Evolutionary conservation across 2,888 invertebrate species (phyloP).

Genomic region (Cartodere bifasciata): DNA sequence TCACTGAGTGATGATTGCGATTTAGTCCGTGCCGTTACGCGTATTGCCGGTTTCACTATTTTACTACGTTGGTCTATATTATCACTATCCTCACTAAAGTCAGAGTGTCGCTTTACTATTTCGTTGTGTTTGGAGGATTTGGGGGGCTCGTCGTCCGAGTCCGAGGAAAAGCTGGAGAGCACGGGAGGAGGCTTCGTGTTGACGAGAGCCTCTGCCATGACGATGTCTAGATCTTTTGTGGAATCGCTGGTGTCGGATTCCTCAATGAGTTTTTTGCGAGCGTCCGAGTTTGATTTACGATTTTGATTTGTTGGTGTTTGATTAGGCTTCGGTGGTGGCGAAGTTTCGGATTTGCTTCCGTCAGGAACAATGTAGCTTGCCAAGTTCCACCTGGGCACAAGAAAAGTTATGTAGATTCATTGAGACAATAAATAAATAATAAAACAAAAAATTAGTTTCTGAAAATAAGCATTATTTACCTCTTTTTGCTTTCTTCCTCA

Average conservation of each 20-base stretch:
- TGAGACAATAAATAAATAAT: no score
- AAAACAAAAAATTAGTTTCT: no score
- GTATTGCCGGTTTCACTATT: conserved; percentile 26
- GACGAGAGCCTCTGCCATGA: conserved; percentile 39
- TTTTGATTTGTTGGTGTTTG: conserved; percentile 6
- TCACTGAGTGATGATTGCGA: conserved; percentile 29
- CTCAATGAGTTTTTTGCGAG: conserved; percentile 14
- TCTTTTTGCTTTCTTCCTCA: conserved; percentile 34
- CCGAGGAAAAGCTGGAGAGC: conserved; percentile 43
- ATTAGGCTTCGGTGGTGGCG: conserved; percentile 17
- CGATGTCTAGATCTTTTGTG: conserved; percentile 42
- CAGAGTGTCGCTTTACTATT: conserved; percentile 20
- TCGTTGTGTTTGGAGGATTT: conserved; percentile 15
- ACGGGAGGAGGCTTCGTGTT: conserved; percentile 29
- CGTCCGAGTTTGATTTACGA: no score
- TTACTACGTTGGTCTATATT: conserved; percentile 27
- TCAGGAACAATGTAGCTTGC: conserved; percentile 37
- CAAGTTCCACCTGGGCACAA: conserved; percentile 28
- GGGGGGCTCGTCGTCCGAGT: conserved; percentile 14
- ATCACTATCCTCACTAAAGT: conserved; percentile 23
- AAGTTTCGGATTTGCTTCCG: conserved; percentile 15
- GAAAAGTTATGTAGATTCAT: no score
- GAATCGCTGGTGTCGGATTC: conserved; percentile 39
- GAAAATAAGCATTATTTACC: no score
- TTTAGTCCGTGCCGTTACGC: conserved; percentile 31